These are phyloP conservation scores for Cremastinae sp. DNA, from an alignment of 2,888 invertebrate species.

Conservation along the genomic window DNA sequence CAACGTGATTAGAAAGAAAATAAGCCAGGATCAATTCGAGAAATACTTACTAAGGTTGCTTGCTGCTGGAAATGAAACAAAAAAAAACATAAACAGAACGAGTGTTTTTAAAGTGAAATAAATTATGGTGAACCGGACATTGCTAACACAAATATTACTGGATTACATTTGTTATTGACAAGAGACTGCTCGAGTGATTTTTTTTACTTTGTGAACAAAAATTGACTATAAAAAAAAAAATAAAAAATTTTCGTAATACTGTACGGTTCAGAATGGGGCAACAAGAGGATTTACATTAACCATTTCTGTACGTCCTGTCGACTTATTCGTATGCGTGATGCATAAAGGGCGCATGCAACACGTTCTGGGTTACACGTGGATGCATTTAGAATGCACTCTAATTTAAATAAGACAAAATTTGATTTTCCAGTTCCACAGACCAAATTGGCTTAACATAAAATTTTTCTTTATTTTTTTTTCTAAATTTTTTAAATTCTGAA, in stretches of 20 bases:
- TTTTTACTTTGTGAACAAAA: conserved; percentile 18
- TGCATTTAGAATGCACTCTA: conserved; percentile 68
- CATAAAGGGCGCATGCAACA: conserved; percentile 69
- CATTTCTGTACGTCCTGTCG: conserved; percentile 62
- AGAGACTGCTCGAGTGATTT: conserved; percentile 37
- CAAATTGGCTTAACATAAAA: conserved; percentile 12
- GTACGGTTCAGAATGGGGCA: conserved; percentile 3
- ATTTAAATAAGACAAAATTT: no score
- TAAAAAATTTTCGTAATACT: conserved; percentile 57
- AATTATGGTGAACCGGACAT: conserved; percentile 60
- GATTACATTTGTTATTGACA: conserved; percentile 53
- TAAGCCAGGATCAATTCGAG: conserved; percentile 66
- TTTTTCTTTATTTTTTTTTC: no score
- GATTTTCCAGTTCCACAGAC: no score
- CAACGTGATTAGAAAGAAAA: conserved; percentile 34
- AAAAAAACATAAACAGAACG: conserved; percentile 62
- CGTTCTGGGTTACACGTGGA: conserved; percentile 69
- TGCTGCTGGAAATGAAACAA: conserved; percentile 83
- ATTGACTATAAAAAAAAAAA: conserved; percentile 41
- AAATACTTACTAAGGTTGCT: conserved; percentile 85
- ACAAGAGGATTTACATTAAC: conserved; percentile 8
- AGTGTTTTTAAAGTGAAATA: conserved; percentile 66
- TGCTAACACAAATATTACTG: conserved; percentile 51
- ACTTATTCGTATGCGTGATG: conserved; percentile 65
- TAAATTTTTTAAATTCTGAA: no score